Base-by-base conservation (phyloP, 2,888 invertebrate genomes). In the Parthenolecanium corni region DNA sequence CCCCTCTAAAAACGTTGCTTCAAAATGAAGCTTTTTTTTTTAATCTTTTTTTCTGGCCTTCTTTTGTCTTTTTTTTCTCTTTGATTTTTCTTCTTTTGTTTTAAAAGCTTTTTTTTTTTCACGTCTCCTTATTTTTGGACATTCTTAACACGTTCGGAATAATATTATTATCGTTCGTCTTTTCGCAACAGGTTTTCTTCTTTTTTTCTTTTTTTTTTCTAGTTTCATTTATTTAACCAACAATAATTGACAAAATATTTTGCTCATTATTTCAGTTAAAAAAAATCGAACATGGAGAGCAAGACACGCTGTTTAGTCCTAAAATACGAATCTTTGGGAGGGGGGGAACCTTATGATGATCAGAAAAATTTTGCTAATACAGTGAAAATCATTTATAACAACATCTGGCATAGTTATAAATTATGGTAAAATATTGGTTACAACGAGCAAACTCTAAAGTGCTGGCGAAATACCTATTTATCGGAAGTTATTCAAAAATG, bases 1-100 rank as follows among this genome's bases (percentile, higher is more conserved):
- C 51, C 51, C 61, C 38, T 61, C 51, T 49, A 6, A 31, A 6
- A 21, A 12, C 16, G 11, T 52, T 52, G 16, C 16, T 52, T 31
- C 20, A 21, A 44, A 44, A 14, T n/a, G 20, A 46, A 18, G 20
- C 20, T 36, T 58, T 58, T 58, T 31, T 47, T 18, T 36, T 12
- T 52, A 18, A 31, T 47, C 11, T 31, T 47, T 46, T 31, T 56
- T 44, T 44, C 14, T 18, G 44, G 44, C 3, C 3, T 44, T 16
- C 21, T 21, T 40, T 25, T 16, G 23, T n/a, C 23, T 3, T 52
- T 21, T 14, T 6, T 21, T 49, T 49, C 23, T 12, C 4, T 49
- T 21, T 49, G 3, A 18, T 6, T 12, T 49, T 49, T 49, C 4
- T 49, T 18, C 6, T 49, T 12, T 44, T 4, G 3, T 16, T 44